Evolutionary conservation across 2,888 invertebrate species (phyloP).

Genomic region (Mechanitis messenoides): DNA sequence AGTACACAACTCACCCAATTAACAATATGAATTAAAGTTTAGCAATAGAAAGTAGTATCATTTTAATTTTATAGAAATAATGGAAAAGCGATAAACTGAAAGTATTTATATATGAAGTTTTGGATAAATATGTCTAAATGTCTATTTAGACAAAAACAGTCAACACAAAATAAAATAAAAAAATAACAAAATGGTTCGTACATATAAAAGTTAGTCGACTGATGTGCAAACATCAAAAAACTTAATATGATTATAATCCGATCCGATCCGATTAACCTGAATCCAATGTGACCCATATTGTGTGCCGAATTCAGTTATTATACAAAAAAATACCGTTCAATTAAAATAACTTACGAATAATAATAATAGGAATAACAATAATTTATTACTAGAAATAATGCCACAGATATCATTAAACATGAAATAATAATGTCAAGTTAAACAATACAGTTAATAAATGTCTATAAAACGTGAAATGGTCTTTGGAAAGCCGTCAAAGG

Average conservation of each 20-base stretch:
- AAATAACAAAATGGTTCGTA: too few relatives aligned
- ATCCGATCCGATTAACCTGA: conserved; percentile 50
- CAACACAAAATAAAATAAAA: too few relatives aligned
- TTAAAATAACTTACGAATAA: conserved; percentile 33
- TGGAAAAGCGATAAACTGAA: neutral
- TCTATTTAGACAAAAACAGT: too few relatives aligned
- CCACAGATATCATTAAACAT: neutral
- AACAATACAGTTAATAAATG: neutral
- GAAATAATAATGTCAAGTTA: neutral
- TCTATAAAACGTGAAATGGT: neutral
- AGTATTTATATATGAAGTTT: too few relatives aligned
- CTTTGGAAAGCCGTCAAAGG: neutral
- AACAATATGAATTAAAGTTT: conserved; percentile 17
- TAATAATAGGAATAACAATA: neutral
- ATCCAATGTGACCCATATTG: conserved; percentile 48
- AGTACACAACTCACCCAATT: conserved; percentile 46
- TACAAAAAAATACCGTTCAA: conserved; percentile 56
- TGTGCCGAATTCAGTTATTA: conserved; percentile 61
- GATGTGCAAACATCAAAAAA: conserved; percentile 45
- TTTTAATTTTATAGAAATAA: neutral
- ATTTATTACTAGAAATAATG: neutral
- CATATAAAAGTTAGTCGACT: conserved; percentile 38
- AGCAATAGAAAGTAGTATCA: neutral
- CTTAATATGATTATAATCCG: conserved; percentile 50
- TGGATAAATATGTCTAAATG: too few relatives aligned